Evolutionary conservation across 1,140 invertebrate species (phyloP), one percentile per base, ranked within the genome.

Genomic region (Lasioglossum albipes): DNA sequence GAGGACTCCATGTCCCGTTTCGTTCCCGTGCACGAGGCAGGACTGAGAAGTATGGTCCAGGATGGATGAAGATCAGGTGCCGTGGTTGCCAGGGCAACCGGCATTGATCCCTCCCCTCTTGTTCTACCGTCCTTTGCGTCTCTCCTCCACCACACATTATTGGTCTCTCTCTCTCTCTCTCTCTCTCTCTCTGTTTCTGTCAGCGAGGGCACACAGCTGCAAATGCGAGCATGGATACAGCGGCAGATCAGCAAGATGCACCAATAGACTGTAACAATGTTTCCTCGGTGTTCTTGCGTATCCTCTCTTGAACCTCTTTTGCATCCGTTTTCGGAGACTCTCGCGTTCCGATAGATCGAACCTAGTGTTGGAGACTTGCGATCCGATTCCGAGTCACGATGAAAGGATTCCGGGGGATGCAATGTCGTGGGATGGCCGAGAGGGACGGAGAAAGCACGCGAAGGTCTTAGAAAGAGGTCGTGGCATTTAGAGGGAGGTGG

Each of bases 71-170:
- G 91, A 91, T 90, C 89, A 90, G 87, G 89, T 89, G 88, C 89
- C 84, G 87, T 83, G 91, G 91, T 92, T 92, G 91, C 91, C 91
- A 88, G 84, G 91, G 91, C 89, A 90, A 93, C 92, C 91, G 88
- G 89, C 91, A 93, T 93, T 92, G 91, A 93, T 92, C 92, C 89
- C 89, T 90, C 91, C 90, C 90, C 88, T 83, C 88, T 87, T 86
- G 81, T 87, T 87, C 84, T 81, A 86, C 82, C 78, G 49, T 87
- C 84, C 76, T 83, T 80, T 64, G 62, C 67, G 52, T 69, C 85
- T 76, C 79, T 83, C 69, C 61, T 81, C 75, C 52, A 65, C 72
- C 64, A 76, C 70, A 72, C 71, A 80, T 87, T 84, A 84, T 82
- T 79, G 68, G 69, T 75, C 36, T 68, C 80, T 62, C 77, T 80